These are phyloP conservation scores for Ispidina picta DNA, from an alignment of 2,797 vertebrate species.

Conservation along the genomic window DNA sequence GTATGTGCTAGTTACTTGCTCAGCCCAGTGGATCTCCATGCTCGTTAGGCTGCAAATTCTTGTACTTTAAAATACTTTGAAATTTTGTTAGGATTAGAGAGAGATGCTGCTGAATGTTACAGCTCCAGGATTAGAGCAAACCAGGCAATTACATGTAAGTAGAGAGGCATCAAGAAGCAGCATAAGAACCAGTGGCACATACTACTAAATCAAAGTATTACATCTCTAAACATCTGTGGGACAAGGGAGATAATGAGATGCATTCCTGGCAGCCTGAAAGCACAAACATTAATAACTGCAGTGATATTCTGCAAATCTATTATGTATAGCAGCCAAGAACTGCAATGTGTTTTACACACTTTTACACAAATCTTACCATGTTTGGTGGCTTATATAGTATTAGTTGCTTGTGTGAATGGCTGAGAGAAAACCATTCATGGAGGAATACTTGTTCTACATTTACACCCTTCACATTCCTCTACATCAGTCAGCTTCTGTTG, in stretches of 20 bases:
- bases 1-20: background rate
- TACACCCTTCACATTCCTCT: background rate
- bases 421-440: background rate
- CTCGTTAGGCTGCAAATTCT: background rate
- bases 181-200: background rate
- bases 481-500: background rate
- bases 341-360: background rate
- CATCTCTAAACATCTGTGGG: background rate
- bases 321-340: background rate
- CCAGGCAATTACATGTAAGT: background rate
- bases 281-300: background rate
- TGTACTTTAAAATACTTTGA: background rate
- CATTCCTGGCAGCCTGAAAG: background rate
- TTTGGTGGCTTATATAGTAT: background rate
- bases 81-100: background rate
- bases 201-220: background rate
- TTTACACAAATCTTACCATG: background rate
- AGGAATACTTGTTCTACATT: background rate
- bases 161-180: background rate
- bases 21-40: background rate
- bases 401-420: background rate
- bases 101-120: background rate
- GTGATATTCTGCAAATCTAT: background rate
- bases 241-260: background rate
- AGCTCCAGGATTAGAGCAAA: background rate